phyloP scores from a whole-genome alignment of 2,113 vertebrate genomes.

The Isurus oxyrinchus region DNA sequence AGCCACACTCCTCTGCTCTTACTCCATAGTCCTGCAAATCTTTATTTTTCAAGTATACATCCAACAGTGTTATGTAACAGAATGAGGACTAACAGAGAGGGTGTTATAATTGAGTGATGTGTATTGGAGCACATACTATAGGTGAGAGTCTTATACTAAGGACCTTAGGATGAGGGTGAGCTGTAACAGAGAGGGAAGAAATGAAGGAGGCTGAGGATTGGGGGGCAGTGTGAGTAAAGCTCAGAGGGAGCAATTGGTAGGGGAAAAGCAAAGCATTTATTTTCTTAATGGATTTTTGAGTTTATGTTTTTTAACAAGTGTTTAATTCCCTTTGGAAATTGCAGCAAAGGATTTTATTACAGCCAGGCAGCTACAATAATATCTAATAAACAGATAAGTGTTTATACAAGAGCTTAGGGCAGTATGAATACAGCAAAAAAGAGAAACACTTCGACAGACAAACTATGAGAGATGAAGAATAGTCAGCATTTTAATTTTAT shows the following conservation, averaged over 20 bases:
- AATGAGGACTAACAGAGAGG: background rate
- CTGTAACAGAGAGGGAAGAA: background rate
- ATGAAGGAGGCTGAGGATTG: background rate
- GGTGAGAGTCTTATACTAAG: background rate
- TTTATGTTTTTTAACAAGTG: background rate
- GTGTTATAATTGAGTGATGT: background rate
- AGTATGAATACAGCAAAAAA: background rate
- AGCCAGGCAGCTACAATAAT: background rate
- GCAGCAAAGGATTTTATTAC: background rate
- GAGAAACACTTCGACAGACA: background rate
- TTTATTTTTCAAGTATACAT: background rate
- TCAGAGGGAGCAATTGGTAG: background rate
- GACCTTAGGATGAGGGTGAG: background rate
- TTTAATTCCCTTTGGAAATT: background rate
- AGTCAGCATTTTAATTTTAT: slow-evolving; percentile 17
- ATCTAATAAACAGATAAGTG: slow-evolving; percentile 13
- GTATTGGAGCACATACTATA: background rate
- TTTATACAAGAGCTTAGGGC: background rate
- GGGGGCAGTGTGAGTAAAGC: background rate
- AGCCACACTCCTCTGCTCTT: background rate
- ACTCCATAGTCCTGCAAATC: background rate
- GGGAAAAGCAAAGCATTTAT: background rate
- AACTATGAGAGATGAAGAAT: background rate
- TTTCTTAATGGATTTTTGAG: background rate
- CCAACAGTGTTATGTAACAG: background rate